Evolutionary conservation across 2,888 invertebrate genomes (phyloP).

Genomic region (Campaea margaritaria): DNA sequence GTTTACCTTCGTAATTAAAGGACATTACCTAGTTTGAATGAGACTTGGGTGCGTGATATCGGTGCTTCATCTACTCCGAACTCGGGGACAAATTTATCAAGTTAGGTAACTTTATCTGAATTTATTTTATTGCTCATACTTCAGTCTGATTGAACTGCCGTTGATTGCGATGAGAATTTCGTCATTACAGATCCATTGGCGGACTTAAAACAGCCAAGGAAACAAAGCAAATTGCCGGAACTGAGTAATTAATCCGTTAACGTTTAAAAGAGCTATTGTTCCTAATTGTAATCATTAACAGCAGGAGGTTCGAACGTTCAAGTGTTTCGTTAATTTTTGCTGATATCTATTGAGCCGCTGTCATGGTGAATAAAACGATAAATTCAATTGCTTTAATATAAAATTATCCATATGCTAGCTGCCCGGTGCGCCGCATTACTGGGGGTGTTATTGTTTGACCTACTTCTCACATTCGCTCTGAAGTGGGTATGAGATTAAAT

Average conservation of each 20-base stretch:
- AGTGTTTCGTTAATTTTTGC: constrained; percentile 34
- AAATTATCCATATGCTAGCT: constrained; percentile 37
- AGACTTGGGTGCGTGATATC: constrained; percentile 24
- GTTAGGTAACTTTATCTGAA: constrained; percentile 9
- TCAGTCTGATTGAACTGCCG: constrained; percentile 24
- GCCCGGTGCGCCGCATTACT: constrained; percentile 42
- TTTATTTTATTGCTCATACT: constrained; percentile 1
- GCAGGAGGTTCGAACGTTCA: constrained; percentile 24
- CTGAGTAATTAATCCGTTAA: constrained; percentile 38
- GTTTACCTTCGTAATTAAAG: constrained; percentile 41
- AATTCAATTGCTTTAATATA: constrained; percentile 51
- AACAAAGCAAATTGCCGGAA: constrained; percentile 40
- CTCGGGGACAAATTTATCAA: constrained; percentile 11
- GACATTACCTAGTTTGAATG: constrained; percentile 40
- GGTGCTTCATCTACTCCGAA: constrained; percentile 11
- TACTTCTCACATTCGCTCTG: constrained; percentile 47
- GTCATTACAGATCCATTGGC: constrained; percentile 25
- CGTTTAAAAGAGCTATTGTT: constrained; percentile 37
- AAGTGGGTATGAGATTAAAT: constrained; percentile 45
- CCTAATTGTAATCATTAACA: constrained; percentile 41
- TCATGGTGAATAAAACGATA: constrained; percentile 45
- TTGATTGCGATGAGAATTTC: constrained; percentile 32
- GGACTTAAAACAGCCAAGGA: constrained; percentile 27
- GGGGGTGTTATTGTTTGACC: constrained; percentile 60
- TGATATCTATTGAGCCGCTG: constrained; percentile 34